A percentile compares a stretch with the other conserved stretches of the same genome.
These are phyloP conservation scores for Microcebus griseorufus DNA, from an alignment of 2,113 vertebrate genomes.

Conservation along the genomic window DNA sequence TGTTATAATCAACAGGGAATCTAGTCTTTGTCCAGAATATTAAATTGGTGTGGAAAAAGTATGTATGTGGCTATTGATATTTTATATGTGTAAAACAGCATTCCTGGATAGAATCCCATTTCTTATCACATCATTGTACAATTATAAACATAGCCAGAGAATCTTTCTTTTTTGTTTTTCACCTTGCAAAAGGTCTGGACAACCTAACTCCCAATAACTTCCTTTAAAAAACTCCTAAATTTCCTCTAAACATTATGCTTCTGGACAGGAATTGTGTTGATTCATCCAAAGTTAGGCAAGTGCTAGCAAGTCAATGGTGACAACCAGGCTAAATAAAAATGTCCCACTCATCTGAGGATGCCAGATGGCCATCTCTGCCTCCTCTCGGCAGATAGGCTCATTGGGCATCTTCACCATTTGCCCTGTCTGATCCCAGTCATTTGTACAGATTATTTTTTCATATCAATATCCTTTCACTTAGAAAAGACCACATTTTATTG, in stretches of 20 bases:
- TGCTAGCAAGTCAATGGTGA: not conserved
- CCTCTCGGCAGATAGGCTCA: not conserved
- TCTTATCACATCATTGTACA: not conserved
- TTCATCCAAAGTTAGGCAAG: not conserved
- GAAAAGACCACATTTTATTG: not conserved
- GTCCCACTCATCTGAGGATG: not conserved
- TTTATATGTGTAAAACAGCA: not conserved
- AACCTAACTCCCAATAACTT: not conserved
- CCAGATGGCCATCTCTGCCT: not conserved
- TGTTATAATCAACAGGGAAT: not conserved
- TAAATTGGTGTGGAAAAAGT: not conserved
- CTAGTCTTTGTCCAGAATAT: not conserved
- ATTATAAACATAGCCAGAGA: not conserved
- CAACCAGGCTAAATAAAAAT: not conserved
- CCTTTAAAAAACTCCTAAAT: not conserved
- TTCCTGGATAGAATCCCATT: not conserved
- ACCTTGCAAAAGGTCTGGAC: not conserved
- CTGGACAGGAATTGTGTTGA: not conserved
- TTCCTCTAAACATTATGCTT: not conserved
- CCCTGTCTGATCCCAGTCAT: not conserved
- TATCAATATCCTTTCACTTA: not conserved
- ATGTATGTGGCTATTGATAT: not conserved
- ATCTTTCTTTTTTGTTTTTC: not conserved
- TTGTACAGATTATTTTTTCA: not conserved
- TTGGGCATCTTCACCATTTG: not conserved